Base-by-base conservation (phyloP, 2,888 invertebrate species). In the Nasonovia ribisnigri region DNA sequence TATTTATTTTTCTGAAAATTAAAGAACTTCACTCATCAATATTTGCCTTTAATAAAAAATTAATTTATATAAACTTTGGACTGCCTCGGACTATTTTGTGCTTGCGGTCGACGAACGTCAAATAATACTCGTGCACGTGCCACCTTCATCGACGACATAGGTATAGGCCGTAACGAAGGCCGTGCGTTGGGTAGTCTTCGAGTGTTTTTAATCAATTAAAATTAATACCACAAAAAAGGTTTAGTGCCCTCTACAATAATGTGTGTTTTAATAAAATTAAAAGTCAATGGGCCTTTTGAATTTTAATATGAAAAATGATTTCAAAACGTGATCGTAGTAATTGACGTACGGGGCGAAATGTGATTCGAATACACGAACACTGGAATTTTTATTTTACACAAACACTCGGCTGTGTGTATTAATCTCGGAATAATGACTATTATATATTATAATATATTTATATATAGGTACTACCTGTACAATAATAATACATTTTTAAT, bases 161-260 rank as follows among this genome's bases (percentile, higher is more conserved):
- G 67, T 6, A 36, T 36, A 36, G 6, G 77, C 20, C 8, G 20
- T 36, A 77, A 77, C 77, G 77, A 77, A 36, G 77, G n/a, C 6
- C 16, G 8, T 26, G 13, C 24, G 67, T 90, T 43, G 20, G 36
- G 51, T 57, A 60, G 42, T 67, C 29, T 54, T 88, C 43, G 1
- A 77, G 67, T 92, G 77, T 88, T 88, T 88, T 88, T 67, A 92
- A 67, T 92, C 87, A 88, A 88, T 92, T 67, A 88, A 77, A 88
- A 92, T 87, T 87, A 92, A 48, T 67, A 48, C 67, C 43, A 43
- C 24, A 16, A 46, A 42, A 84, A 91, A n/a, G 36, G 89, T 84
- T 42, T 67, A 89, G 90, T 48, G n/a, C 48, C 26, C n/a, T 90
- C 13, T 16, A 42, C 26, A 20, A 42, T 29, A 36, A 54, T 20